Conservation (phyloP, 1,140 invertebrate species). For the Nomia melanderi region DNA sequence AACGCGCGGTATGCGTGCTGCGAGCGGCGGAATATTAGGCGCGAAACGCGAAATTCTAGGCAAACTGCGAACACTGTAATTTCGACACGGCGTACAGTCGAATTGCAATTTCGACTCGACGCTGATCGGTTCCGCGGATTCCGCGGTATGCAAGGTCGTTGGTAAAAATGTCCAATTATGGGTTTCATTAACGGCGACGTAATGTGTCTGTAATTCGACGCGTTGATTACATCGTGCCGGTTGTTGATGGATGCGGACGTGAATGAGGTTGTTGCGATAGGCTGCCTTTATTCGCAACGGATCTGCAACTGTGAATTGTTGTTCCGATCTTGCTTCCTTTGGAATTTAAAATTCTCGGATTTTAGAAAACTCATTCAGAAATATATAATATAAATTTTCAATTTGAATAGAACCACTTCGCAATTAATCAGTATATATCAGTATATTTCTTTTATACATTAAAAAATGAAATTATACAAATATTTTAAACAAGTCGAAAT, state of each 20-base stretch:
- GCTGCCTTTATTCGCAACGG: background rate
- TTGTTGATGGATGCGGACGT: background rate
- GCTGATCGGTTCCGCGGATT: conserved; percentile 1
- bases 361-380: too few species aligned
- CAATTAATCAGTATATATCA: too few species aligned
- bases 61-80: background rate
- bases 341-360: too few species aligned
- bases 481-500: too few species aligned
- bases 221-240: background rate
- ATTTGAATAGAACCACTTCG: too few species aligned
- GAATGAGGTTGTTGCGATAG: background rate
- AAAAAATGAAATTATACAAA: too few species aligned
- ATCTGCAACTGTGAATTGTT: too few species aligned
- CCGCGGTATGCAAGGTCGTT: background rate
- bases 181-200: conserved; percentile 12
- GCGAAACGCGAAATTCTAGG: conserved; percentile 1
- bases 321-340: too few species aligned
- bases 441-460: too few species aligned
- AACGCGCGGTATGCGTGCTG: background rate
- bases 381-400: too few species aligned
- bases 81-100: background rate
- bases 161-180: conserved; percentile 37
- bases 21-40: conserved; percentile 6
- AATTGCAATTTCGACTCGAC: conserved; percentile 21
- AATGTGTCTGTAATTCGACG: background rate